These are phyloP conservation scores for Vidua chalybeata DNA, from an alignment of 2,113 vertebrate species.

Conservation along the genomic window DNA sequence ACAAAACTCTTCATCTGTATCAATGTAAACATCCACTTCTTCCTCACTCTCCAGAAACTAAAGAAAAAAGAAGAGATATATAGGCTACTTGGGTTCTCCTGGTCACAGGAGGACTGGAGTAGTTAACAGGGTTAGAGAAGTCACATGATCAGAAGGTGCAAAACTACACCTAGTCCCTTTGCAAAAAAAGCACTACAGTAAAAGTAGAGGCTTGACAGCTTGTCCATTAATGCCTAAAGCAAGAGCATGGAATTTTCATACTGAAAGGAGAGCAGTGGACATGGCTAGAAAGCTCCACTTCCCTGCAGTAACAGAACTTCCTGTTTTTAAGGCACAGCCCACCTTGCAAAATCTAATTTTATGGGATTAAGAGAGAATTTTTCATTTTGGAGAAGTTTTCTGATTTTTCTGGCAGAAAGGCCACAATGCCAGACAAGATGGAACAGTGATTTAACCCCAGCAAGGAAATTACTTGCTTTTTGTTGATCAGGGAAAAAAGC, in stretches of 20 bases:
- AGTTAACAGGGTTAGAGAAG: not conserved
- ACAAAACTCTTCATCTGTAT: slow-evolving; percentile 89
- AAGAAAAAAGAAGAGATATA: not conserved
- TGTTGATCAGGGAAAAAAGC: not conserved
- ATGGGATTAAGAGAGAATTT: not conserved
- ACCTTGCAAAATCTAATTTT: not conserved
- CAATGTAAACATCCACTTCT: slow-evolving; percentile 86
- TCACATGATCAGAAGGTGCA: not conserved
- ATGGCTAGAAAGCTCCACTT: not conserved
- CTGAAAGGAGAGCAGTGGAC: not conserved
- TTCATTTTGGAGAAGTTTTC: not conserved
- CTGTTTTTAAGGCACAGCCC: not conserved
- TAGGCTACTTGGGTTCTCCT: not conserved
- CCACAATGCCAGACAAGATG: not conserved
- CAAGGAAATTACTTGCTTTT: not conserved
- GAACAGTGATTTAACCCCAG: not conserved
- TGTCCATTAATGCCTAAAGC: slow-evolving; percentile 49
- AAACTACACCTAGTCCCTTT: not conserved
- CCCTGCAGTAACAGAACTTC: not conserved
- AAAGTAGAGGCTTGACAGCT: slow-evolving; percentile 15
- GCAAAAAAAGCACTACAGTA: not conserved
- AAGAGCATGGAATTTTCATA: slow-evolving; percentile 5
- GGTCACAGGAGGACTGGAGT: not conserved
- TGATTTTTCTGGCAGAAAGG: not conserved
- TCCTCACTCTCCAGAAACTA: slow-evolving; percentile 91